These are phyloP conservation scores for Diorhabda carinulata DNA, from an alignment of 1,140 invertebrate genomes.

Conservation along the genomic window DNA sequence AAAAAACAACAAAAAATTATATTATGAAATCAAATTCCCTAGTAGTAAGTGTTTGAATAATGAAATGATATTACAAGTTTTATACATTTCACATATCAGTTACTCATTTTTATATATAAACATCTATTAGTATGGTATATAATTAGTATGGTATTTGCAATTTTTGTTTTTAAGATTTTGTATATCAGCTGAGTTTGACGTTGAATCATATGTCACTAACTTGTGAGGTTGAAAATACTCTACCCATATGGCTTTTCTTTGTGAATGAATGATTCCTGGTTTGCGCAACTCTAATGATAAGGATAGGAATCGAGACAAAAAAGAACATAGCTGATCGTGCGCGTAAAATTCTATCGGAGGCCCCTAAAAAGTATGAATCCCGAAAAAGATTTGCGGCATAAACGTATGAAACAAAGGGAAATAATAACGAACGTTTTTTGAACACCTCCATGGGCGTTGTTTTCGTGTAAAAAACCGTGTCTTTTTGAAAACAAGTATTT, in stretches of 20 bases:
- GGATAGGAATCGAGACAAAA: constrained; percentile 6
- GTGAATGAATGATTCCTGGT: constrained; percentile 16
- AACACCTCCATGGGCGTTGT: constrained; percentile 5
- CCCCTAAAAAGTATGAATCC: constrained; percentile 9
- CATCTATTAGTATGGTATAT: too few relatives aligned
- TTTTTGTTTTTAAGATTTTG: background rate
- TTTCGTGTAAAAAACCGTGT: constrained; percentile 13
- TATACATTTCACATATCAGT: too few relatives aligned
- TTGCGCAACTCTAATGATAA: constrained; percentile 14
- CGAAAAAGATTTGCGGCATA: background rate
- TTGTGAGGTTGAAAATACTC: background rate
- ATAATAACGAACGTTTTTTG: background rate
- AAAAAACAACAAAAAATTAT: too few relatives aligned
- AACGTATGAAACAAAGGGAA: constrained; percentile 5
- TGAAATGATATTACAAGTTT: too few relatives aligned
- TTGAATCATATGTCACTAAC: background rate
- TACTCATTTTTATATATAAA: too few relatives aligned
- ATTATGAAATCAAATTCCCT: too few relatives aligned
- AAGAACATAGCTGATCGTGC: constrained; percentile 2
- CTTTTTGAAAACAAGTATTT: constrained; percentile 15
- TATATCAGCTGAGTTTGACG: constrained; percentile 28
- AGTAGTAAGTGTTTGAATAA: too few relatives aligned
- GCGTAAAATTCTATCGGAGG: background rate
- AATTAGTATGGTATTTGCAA: too few relatives aligned
- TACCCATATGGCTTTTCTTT: constrained; percentile 10